phyloP scores from a whole-genome alignment of 1,140 invertebrate species.

The Neodiprion pinetum region DNA sequence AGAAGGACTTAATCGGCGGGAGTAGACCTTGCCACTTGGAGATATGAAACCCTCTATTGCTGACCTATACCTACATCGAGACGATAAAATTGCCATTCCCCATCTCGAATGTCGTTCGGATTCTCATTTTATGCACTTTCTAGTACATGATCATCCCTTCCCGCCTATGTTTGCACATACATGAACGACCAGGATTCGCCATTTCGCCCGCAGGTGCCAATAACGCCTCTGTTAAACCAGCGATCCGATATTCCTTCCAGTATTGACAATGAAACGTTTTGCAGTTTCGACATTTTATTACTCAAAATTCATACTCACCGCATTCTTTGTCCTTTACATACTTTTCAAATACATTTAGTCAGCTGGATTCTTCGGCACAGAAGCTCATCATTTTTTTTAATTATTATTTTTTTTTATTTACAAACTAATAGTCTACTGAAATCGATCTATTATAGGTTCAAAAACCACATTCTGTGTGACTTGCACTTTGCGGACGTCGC shows the following conservation, averaged over 20 bases:
- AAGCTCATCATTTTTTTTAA: neutral
- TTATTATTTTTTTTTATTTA: conserved; percentile 1
- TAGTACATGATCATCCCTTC: neutral
- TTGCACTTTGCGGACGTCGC: conserved; percentile 92
- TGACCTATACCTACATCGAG: neutral
- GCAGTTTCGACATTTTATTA: no score
- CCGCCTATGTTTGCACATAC: no score
- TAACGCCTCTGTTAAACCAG: no score
- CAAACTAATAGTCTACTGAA: neutral
- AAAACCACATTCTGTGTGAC: conserved; percentile 89
- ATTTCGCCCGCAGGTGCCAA: no score
- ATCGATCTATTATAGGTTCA: conserved; percentile 62
- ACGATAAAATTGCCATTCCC: conserved; percentile 19
- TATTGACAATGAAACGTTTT: neutral
- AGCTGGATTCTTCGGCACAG: no score
- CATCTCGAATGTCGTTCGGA: conserved; percentile 31
- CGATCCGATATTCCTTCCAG: neutral
- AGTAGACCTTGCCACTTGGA: neutral
- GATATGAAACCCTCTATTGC: neutral
- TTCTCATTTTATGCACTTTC: neutral
- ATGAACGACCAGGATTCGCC: no score
- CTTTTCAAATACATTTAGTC: no score
- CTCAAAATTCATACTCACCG: no score
- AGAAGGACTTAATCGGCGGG: neutral
- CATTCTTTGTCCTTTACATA: neutral